phyloP scores from a whole-genome alignment of 2,797 vertebrate genomes.

The Betta splendens region DNA sequence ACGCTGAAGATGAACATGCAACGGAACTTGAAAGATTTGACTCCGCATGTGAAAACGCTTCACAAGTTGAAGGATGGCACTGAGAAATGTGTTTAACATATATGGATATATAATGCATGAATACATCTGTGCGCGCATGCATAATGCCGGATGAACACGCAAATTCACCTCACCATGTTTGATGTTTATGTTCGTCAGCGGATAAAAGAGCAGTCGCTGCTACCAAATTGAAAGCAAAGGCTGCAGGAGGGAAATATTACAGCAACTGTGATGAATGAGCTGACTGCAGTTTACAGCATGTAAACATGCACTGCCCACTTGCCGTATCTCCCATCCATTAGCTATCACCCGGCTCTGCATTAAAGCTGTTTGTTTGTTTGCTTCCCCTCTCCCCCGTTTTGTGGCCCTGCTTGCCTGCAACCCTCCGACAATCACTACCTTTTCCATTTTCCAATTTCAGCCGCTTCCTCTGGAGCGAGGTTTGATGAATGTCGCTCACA shows the following conservation, averaged over 20 bases:
- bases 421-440: constrained; percentile 68
- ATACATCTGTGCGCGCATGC: constrained; percentile 33
- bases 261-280: constrained; percentile 67
- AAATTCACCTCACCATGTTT: constrained; percentile 22
- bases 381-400: constrained; percentile 36
- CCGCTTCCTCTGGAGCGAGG: constrained; percentile 73
- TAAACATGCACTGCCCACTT: constrained; percentile 61
- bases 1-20: background rate
- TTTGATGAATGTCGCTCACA: constrained; percentile 83
- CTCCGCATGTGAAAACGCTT: constrained; percentile 17
- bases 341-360: constrained; percentile 58
- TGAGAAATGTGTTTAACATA: constrained; percentile 14
- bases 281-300: constrained; percentile 65
- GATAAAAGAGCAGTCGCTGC: constrained; percentile 22
- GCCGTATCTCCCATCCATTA: constrained; percentile 68
- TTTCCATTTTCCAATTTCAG: constrained; percentile 79
- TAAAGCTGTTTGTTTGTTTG: constrained; percentile 70
- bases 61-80: constrained; percentile 18
- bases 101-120: constrained; percentile 26
- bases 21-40: constrained; percentile 2
- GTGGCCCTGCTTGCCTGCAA: constrained; percentile 50
- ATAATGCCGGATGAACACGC: constrained; percentile 37
- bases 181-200: constrained; percentile 16
- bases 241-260: constrained; percentile 45
- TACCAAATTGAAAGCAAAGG: constrained; percentile 44